Conservation (phyloP, 92 coral and sea anemone species). For the Meandrina meandrites region DNA sequence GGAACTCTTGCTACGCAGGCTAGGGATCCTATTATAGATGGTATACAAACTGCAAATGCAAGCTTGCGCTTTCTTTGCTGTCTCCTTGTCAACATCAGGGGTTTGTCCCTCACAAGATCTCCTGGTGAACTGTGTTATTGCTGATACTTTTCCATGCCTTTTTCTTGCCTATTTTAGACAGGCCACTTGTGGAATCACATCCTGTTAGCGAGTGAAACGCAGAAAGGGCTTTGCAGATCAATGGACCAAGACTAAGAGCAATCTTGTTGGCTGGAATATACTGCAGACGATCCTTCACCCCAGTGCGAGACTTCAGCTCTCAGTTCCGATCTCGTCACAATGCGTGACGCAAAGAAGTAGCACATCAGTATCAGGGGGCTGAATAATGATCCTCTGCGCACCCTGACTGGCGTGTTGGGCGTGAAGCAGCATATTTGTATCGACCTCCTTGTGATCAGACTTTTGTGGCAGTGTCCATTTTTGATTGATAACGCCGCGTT, state of each 20-base stretch:
- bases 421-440: constrained; percentile 50
- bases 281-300: constrained; percentile 10
- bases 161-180: constrained; percentile 16
- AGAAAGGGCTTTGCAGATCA: constrained; percentile 12
- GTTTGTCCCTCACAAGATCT: no score
- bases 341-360: constrained; percentile 11
- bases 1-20: no score
- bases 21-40: no score
- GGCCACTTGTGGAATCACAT: constrained; percentile 2
- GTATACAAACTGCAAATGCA: no score
- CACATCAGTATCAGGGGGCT: constrained; percentile 48
- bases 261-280: constrained; percentile 22
- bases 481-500: constrained; percentile 1
- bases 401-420: constrained; percentile 36
- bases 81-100: no score
- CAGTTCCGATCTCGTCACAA: neutral
- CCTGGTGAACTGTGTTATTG: constrained; percentile 8
- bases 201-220: constrained; percentile 30
- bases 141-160: constrained; percentile 5
- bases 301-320: constrained; percentile 39
- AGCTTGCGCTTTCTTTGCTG: no score
- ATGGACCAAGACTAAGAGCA: neutral
- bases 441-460: constrained; percentile 48
- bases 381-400: neutral
- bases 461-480: constrained; percentile 1